Evolutionary conservation across 2,888 invertebrate genomes (phyloP), one percentile per base, ranked within the genome.

Genomic region (Mesopsocus fuscifrons): DNA sequence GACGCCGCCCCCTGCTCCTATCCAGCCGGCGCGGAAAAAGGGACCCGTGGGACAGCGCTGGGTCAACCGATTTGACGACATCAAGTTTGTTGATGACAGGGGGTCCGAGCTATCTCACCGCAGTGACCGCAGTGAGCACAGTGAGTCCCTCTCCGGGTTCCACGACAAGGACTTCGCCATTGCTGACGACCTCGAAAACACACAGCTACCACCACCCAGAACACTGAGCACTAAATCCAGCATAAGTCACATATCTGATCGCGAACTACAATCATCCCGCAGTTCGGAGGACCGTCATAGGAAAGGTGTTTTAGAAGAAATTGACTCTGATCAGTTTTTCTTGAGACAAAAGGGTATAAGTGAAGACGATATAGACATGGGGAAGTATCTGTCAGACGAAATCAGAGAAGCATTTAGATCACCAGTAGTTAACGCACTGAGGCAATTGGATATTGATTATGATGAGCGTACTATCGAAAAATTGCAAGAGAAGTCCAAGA

Each of bases 261-360:
- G 65, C 41, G 72, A 62, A 40, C 55, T 70, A 46, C 70, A 69
- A 43, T 74, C 74, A 1, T 72, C 72, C 2, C 69, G 69, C 2
- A 74, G 73, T 49, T 73, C 74, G 0, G 60, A 62, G 21, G 68
- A 67, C 34, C 54, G 64, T 22, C 59, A 65, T 18, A 63, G 72
- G 41, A 68, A 68, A 41, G 75, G 76, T 1, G 77, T 82, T 2
- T 71, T 87, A 53, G 85, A 85, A 62, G 83, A 85, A 64, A 80
- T 85, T 50, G 77, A 84, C 56, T 80, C 82, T 34, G 85, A 87
- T 59, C 84, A 87, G 63, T 87, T 85, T 65, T 83, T 84, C 58
- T 66, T 85, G 47, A 70, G 84, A 51, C 78, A 79, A 59, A 76
- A 80, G 57, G 84, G 82, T 47, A 76, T 83, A 55, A 82, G 83